Evolutionary conservation across 2,113 vertebrate species (phyloP), one percentile per base, ranked within the genome.

Genomic region (Actinemys pallida): DNA sequence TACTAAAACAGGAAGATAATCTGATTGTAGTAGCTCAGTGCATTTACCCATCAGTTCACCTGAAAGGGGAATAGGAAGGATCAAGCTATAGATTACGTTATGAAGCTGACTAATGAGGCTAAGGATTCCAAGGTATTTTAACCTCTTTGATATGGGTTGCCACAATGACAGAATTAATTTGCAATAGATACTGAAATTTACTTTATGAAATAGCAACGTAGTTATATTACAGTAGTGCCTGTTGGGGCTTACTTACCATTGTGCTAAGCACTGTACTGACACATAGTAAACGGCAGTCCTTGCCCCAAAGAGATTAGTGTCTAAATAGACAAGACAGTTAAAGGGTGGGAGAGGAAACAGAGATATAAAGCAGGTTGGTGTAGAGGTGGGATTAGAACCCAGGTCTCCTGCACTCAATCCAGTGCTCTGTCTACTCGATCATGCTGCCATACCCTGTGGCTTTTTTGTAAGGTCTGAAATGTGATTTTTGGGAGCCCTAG

Each of bases 1-100:
- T 89, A 85, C 42, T 90, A 91, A 90, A 59, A 25, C 10, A 79
- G 75, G 42, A 88, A 92, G 90, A 89, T 84, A 83, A 87, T 25
- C 65, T 50, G 54, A 86, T 81, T 39, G 50, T 62, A 81, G 76
- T 50, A 6, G 29, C 27, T 89, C 79, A 65, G 13, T 50, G 45
- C 52, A 92, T 47, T 78, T 45, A 27, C 13, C 42, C 72, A 76
- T 45, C 42, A 27, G 22, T 80, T 85, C 49, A 76, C 87, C 17
- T 3, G 0, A 3, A 88, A 24, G 45, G 83, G 53, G 29, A 2
- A 59, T 93, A 47, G n/a, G 80, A 92, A 31, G 27, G 31, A 45
- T 13, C 39, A 47, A 42, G 42, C 10, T 24, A 45, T 42, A 13
- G 17, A 69, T 39, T 45, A 47, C 6, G 0, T 47, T 45, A 25